Conservation (phyloP, 2,888 invertebrate species). For the Automeris io region DNA sequence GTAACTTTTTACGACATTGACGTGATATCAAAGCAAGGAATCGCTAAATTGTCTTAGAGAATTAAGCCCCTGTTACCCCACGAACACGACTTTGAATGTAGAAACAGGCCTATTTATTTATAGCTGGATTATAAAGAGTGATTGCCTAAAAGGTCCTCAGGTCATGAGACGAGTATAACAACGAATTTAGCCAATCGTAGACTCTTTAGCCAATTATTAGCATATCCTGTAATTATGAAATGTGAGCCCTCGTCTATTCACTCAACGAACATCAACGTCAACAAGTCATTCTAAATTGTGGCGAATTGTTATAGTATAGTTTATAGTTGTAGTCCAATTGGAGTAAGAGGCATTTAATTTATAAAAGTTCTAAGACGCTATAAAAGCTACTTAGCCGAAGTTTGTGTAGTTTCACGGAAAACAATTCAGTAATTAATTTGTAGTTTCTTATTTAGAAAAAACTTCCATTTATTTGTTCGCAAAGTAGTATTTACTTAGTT, state of each 20-base stretch:
- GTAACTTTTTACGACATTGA: too few species aligned
- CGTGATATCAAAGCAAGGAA: too few species aligned
- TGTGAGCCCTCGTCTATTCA: slow-evolving; percentile 36
- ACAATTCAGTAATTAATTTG: too few species aligned
- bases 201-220: slow-evolving; percentile 65
- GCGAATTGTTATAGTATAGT: slow-evolving; percentile 2
- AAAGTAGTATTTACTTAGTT: too few species aligned
- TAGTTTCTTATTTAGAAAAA: too few species aligned
- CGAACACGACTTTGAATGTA: too few species aligned
- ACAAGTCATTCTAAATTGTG: slow-evolving; percentile 3
- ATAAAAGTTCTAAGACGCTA: not conserved
- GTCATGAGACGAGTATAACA: slow-evolving; percentile 3
- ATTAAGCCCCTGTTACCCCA: too few species aligned
- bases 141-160: slow-evolving; percentile 8
- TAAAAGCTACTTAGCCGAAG: too few species aligned
- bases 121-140: slow-evolving; percentile 1
- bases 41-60: too few species aligned
- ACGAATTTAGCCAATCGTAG: slow-evolving; percentile 44
- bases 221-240: slow-evolving; percentile 59
- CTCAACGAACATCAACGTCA: slow-evolving; percentile 13
- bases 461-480: too few species aligned
- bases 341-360: not conserved
- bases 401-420: too few species aligned
- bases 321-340: not conserved
- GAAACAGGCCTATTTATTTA: not conserved